phyloP scores from a whole-genome alignment of 2,113 vertebrate species.

The Hippocampus barbouri region DNA sequence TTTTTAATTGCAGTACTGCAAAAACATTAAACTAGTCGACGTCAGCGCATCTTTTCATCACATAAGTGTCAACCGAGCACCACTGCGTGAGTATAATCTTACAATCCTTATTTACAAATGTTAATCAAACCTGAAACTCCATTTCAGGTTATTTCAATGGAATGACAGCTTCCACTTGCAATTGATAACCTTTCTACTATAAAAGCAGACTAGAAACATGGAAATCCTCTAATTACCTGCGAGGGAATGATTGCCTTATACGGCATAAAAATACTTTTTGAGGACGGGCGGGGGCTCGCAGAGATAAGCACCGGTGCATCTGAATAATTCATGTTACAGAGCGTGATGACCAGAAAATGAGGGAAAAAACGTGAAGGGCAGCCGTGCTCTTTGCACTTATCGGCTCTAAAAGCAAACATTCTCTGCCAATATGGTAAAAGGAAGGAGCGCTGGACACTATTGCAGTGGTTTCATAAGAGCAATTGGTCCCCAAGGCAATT shows the following conservation, averaged over 20 bases:
- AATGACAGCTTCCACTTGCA: background rate
- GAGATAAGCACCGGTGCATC: constrained; percentile 7
- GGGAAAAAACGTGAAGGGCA: background rate
- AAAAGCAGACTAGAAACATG: background rate
- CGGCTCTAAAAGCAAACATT: background rate
- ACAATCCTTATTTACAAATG: background rate
- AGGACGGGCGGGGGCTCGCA: background rate
- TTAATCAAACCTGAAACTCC: background rate
- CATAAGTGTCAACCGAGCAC: too few species aligned
- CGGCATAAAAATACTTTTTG: constrained; percentile 5
- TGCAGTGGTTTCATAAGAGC: background rate
- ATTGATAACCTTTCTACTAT: background rate
- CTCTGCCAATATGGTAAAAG: constrained; percentile 3
- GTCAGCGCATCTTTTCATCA: too few species aligned
- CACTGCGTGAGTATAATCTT: too few species aligned
- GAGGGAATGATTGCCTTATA: constrained; percentile 7
- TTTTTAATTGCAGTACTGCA: too few species aligned
- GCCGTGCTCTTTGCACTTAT: background rate
- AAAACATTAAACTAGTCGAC: too few species aligned
- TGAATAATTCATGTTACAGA: constrained; percentile 53
- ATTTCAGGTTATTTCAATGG: background rate
- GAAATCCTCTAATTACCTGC: constrained; percentile 1
- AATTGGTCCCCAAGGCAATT: constrained; percentile 16
- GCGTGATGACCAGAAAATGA: constrained; percentile 23
- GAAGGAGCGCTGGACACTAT: constrained; percentile 16